These are phyloP conservation scores for Bryconaethiops microstoma DNA, from an alignment of 2,797 vertebrate genomes.

Conservation along the genomic window DNA sequence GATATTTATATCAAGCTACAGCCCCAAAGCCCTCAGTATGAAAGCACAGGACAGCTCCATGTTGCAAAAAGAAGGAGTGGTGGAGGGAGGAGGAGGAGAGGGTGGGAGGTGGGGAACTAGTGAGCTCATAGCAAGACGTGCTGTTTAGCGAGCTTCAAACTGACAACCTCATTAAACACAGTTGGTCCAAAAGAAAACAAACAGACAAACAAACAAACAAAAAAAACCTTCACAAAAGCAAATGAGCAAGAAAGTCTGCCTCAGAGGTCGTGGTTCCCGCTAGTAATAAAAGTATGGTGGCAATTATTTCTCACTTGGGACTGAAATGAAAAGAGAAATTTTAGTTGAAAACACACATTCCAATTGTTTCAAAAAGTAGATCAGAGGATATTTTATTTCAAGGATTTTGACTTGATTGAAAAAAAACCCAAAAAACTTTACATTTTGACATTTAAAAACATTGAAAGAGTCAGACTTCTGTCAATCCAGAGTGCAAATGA, in stretches of 20 bases:
- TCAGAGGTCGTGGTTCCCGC: background rate
- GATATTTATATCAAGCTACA: conserved; percentile 1
- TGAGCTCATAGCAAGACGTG: conserved; percentile 5
- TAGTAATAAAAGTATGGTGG: background rate
- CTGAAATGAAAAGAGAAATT: too few species aligned
- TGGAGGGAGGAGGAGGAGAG: background rate
- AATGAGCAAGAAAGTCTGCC: background rate
- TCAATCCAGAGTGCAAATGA: too few species aligned
- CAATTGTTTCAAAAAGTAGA: too few species aligned
- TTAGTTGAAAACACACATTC: too few species aligned
- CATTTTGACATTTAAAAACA: too few species aligned
- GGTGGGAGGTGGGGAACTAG: background rate
- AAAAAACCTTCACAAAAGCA: background rate
- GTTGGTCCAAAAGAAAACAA: background rate
- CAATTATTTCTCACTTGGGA: background rate
- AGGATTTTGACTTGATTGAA: too few species aligned
- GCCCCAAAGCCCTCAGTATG: conserved; percentile 10
- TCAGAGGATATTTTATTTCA: too few species aligned
- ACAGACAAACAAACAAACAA: background rate
- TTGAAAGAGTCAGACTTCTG: too few species aligned
- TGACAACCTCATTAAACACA: conserved; percentile 19
- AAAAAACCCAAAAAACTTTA: too few species aligned
- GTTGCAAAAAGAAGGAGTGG: background rate
- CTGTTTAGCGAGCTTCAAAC: conserved; percentile 14
- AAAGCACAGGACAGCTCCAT: background rate